Conservation (phyloP, 2,797 vertebrate species). For the Discoglossus pictus region DNA sequence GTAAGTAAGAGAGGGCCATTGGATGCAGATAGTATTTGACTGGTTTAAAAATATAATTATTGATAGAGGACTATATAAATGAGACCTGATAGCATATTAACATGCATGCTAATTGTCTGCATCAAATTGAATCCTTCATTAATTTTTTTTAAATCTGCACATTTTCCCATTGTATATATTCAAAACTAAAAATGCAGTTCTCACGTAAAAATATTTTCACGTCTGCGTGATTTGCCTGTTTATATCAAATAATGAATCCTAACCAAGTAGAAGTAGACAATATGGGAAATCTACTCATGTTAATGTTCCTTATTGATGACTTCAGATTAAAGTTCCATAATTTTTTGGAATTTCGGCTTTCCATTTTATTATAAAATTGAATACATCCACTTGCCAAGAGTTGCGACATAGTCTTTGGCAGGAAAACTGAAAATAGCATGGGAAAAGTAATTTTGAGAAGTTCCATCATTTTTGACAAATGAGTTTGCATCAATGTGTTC, state of each 20-base stretch:
- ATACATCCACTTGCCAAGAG: conserved; percentile 58
- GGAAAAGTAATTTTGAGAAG: conserved; percentile 60
- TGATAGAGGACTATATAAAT: too few species aligned
- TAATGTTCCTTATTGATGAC: conserved; percentile 34
- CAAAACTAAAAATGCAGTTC: too few species aligned
- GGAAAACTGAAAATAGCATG: conserved; percentile 52
- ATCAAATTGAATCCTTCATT: too few species aligned
- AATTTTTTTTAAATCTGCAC: background rate
- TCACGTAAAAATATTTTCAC: too few species aligned
- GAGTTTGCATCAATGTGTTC: conserved; percentile 36
- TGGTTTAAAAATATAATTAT: too few species aligned
- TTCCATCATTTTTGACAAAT: conserved; percentile 58
- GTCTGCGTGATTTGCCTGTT: background rate
- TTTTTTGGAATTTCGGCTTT: conserved; percentile 44
- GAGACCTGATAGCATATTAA: too few species aligned
- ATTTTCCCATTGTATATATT: background rate
- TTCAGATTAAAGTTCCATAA: conserved; percentile 36
- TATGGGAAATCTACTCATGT: conserved; percentile 7
- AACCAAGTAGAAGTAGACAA: conserved; percentile 29
- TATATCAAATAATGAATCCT: conserved; percentile 31
- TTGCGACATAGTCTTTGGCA: conserved; percentile 63
- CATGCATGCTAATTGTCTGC: too few species aligned
- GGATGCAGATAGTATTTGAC: too few species aligned
- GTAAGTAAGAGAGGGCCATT: too few species aligned
- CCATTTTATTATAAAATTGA: conserved; percentile 50